Base-by-base conservation (phyloP, 2,888 invertebrate species). In the Julus scandinavius region DNA sequence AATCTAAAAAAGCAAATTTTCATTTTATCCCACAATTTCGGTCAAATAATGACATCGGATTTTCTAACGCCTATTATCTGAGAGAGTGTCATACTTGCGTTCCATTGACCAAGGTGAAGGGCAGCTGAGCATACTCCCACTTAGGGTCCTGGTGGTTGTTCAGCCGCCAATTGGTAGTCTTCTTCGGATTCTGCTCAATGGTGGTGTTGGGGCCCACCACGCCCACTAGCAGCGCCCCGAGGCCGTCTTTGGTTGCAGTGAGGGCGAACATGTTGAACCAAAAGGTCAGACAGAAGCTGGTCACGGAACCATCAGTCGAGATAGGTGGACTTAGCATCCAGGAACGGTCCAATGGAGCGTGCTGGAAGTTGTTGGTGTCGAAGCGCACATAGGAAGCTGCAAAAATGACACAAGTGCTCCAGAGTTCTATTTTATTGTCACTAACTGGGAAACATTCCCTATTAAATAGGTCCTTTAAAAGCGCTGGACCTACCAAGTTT, bases 131-230 rank as follows among this genome's bases (percentile, higher is more conserved):
- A 89, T 93, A 93, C 90, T 92, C 92, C 94, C 94, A 94, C 40
- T 93, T 92, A 0, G 94, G 94, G 1, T 93, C 93, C 91, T 94
- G 94, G 90, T 94, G 93, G 90, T 94, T 94, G 90, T 94, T 94
- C 17, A 94, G 90, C 88, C 93, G 92, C 94, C 94, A 94, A 38
- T 94, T 91, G 1, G 93, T 9, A 20, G 11, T 80, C 40, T n/a
- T 84, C n/a, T 40, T 83, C 1, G 85, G 84, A n/a, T 88, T 87
- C n/a, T 49, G 41, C 7, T 83, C 87, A 15, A 38, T 11, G 20
- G 83, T 41, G 11, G 87, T 87, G 54, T 40, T 20, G 4, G 89
- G 85, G 41, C 89, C 88, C 15, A 89, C 49, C 41, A 89, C 80
- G 40, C 88, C 38, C 54, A 93, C 92, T 49, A 92, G 91, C 17